Conservation (phyloP, 2,888 invertebrate genomes). For the Perizoma flavofasciatum region DNA sequence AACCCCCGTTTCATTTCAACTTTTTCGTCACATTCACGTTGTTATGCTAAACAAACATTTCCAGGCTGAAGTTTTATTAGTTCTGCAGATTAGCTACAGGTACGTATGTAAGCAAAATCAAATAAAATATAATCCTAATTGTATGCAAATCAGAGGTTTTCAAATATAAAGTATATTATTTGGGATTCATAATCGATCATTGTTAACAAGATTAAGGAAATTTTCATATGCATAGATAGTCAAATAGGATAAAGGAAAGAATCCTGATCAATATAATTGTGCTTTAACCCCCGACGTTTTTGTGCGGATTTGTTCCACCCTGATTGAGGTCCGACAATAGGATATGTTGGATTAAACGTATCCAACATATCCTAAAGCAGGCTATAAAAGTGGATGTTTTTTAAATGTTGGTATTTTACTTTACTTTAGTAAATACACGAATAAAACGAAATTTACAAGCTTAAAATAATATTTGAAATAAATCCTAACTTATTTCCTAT, state of each 20-base stretch:
- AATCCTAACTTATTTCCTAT: neutral
- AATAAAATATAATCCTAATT: no score
- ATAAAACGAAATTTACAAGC: no score
- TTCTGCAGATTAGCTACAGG: conserved; percentile 14
- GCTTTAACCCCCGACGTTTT: conserved; percentile 44
- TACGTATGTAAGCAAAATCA: conserved; percentile 5
- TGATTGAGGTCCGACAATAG: conserved; percentile 62
- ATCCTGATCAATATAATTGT: conserved; percentile 42
- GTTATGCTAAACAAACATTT: conserved; percentile 22
- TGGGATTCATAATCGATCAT: no score
- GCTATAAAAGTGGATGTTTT: conserved; percentile 28
- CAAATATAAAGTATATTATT: no score
- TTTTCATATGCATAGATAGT: conserved; percentile 23
- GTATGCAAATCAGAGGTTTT: no score
- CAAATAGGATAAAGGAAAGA: no score
- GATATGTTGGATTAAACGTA: conserved; percentile 45
- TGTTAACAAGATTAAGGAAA: no score
- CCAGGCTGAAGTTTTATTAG: conserved; percentile 24
- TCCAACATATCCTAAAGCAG: conserved; percentile 42
- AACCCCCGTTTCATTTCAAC: conserved; percentile 39
- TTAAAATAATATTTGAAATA: no score
- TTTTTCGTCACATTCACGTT: conserved; percentile 22
- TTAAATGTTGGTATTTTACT: neutral
- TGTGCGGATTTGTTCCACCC: conserved; percentile 41
- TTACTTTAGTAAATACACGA: neutral